Evolutionary conservation across 2,888 invertebrate genomes (phyloP), one percentile per base, ranked within the genome.

Genomic region (Pycnomerus fuliginosus): DNA sequence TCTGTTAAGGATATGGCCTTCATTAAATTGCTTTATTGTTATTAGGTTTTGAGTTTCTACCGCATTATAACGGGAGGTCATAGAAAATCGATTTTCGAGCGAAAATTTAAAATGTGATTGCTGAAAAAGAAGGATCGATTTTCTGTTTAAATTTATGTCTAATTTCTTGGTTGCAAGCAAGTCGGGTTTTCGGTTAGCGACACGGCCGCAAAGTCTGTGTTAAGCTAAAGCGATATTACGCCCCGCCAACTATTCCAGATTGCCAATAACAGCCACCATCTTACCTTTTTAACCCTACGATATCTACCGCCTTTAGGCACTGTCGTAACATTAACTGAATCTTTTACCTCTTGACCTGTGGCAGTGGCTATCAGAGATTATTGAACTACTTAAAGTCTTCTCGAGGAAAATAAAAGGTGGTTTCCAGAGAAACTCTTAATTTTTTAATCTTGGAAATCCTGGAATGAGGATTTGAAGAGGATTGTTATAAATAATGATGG

Each of bases 221-320:
- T 35, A 44, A 43, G 46, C 45, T 32, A 37, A 41, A 47, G 48
- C 42, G 53, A 48, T 53, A 53, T 50, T 50, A 46, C 49, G 41
- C 49, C 48, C 50, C 45, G 32, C 47, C 48, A 53, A 50, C 53
- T 53, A 53, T 50, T 48, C 40, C 33, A 48, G 46, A 53, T 39
- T 50, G 53, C 44, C 53, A 44, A 53, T 51, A 53, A 53, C 44
- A 42, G 37, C 37, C 49, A 39, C 45, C 46, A 44, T 43, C 41
- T 50, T 47, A 46, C 48, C 53, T 48, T 53, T 53, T 48, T 43
- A 48, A 48, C 44, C 39, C 48, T 29, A 46, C 35, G 37, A 34
- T 43, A 41, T 44, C 46, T 37, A 38, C 38, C 36, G 24, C 38
- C 32, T 35, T 38, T 33, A 38, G 38, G 42, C 38, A 28, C 16